Percentiles rank a stretch among this genome's conserved stretches.
Conservation (phyloP, 2,888 invertebrate species). For the Ennomos fuscantarius region DNA sequence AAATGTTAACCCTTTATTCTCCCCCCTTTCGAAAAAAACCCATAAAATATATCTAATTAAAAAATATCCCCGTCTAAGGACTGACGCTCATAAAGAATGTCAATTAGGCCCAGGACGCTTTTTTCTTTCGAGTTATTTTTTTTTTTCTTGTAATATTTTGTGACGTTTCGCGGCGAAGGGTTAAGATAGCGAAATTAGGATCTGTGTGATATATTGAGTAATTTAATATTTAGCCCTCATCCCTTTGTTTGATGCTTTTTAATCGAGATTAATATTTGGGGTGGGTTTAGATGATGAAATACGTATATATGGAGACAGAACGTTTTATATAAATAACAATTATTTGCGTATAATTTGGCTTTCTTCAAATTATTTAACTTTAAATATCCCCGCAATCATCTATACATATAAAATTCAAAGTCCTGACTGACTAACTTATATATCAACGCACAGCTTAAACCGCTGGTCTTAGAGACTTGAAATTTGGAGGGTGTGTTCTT, state of each 20-base stretch:
- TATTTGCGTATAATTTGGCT: too few relatives aligned
- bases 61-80: constrained; percentile 84
- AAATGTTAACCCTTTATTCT: constrained; percentile 84
- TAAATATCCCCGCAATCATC: too few relatives aligned
- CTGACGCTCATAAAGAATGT: constrained; percentile 86
- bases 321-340: neutral
- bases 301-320: constrained; percentile 6
- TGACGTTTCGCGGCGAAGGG: constrained; percentile 81
- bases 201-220: constrained; percentile 85
- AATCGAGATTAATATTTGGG: constrained; percentile 49
- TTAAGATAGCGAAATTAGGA: constrained; percentile 85
- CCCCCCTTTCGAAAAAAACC: constrained; percentile 82
- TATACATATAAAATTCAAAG: too few relatives aligned
- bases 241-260: constrained; percentile 47
- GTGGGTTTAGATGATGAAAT: constrained; percentile 20
- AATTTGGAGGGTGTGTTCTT: too few relatives aligned
- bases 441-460: too few relatives aligned
- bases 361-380: too few relatives aligned
- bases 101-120: constrained; percentile 81
- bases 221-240: constrained; percentile 75
- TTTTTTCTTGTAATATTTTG: constrained; percentile 76
- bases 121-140: constrained; percentile 62
- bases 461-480: too few relatives aligned
- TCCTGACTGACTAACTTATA: too few relatives aligned
- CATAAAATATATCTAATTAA: constrained; percentile 87